Percentiles rank a stretch among this genome's conserved stretches.
Conservation (phyloP, 2,888 invertebrate genomes). For the Andrena trimmerana region DNA sequence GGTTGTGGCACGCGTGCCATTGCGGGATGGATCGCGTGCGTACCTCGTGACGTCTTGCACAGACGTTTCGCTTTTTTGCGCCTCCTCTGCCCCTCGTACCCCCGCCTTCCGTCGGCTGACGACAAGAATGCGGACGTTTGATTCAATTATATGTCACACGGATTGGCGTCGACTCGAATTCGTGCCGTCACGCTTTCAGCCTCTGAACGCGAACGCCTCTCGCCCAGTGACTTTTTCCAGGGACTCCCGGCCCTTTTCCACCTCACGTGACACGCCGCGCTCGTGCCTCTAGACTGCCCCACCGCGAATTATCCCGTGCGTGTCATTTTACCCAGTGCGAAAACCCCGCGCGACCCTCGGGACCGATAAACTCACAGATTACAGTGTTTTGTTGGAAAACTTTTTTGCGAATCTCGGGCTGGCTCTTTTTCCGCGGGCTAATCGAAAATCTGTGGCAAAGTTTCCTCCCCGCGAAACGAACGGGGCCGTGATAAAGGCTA, state of each 20-base stretch:
- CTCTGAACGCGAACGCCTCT: conserved; percentile 23
- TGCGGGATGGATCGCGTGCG: too few species aligned
- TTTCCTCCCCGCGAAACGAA: conserved; percentile 28
- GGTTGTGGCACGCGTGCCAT: neutral
- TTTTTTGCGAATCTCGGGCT: conserved; percentile 51
- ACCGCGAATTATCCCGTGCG: conserved; percentile 24
- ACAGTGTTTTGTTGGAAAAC: conserved; percentile 29
- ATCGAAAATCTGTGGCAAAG: conserved; percentile 62
- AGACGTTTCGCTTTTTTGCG: conserved; percentile 17
- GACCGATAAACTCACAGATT: conserved; percentile 61
- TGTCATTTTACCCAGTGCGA: conserved; percentile 12
- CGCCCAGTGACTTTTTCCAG: conserved; percentile 30
- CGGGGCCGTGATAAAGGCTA: conserved; percentile 46
- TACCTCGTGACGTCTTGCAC: conserved; percentile 32
- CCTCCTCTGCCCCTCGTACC: conserved; percentile 10
- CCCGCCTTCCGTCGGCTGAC: conserved; percentile 32
- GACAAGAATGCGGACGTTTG: conserved; percentile 60
- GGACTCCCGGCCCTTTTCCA: conserved; percentile 23
- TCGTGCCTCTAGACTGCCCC: conserved; percentile 18
- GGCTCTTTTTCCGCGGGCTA: conserved; percentile 34
- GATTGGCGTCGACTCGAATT: conserved; percentile 61
- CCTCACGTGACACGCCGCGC: conserved; percentile 26
- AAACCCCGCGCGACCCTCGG: conserved; percentile 41
- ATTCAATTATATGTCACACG: conserved; percentile 65
- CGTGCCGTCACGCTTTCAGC: conserved; percentile 67